These are phyloP conservation scores for Steinernema carpocapsae DNA, from an alignment of 2,888 invertebrate species.

Conservation along the genomic window DNA sequence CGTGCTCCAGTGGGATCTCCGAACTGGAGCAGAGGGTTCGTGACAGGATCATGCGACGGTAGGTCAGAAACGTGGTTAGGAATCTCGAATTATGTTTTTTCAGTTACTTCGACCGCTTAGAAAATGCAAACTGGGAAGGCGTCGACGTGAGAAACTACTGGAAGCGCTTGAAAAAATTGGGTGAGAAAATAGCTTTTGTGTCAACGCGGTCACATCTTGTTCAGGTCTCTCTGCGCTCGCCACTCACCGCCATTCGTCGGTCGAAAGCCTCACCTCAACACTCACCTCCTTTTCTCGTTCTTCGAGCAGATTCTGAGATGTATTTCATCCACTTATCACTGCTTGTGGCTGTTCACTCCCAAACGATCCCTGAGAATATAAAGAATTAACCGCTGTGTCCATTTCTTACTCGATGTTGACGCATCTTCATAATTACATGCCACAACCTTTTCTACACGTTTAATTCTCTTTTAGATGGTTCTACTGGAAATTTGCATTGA, in stretches of 20 bases:
- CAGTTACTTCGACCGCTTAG: constrained; percentile 69
- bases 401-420: neutral
- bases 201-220: neutral
- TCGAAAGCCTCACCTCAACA: constrained; percentile 60
- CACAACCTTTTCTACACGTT: neutral
- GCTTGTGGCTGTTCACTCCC: constrained; percentile 28
- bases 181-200: constrained; percentile 19
- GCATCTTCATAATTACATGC: neutral
- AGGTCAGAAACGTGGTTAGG: neutral
- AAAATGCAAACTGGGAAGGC: constrained; percentile 79
- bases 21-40: constrained; percentile 56
- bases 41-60: constrained; percentile 64
- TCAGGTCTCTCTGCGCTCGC: constrained; percentile 39
- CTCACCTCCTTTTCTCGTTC: constrained; percentile 56
- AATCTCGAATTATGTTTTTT: constrained; percentile 10
- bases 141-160: constrained; percentile 74
- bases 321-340: neutral
- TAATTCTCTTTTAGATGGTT: constrained; percentile 20
- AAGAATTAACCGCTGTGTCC: too few relatives aligned
- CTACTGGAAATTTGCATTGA: constrained; percentile 52
- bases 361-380: neutral
- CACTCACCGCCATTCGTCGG: constrained; percentile 51
- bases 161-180: constrained; percentile 61
- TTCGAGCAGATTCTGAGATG: constrained; percentile 42
- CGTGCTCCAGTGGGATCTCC: constrained; percentile 40